Base-by-base conservation (phyloP, 2,797 vertebrate genomes). In the Tokudaia muenninki region DNA sequence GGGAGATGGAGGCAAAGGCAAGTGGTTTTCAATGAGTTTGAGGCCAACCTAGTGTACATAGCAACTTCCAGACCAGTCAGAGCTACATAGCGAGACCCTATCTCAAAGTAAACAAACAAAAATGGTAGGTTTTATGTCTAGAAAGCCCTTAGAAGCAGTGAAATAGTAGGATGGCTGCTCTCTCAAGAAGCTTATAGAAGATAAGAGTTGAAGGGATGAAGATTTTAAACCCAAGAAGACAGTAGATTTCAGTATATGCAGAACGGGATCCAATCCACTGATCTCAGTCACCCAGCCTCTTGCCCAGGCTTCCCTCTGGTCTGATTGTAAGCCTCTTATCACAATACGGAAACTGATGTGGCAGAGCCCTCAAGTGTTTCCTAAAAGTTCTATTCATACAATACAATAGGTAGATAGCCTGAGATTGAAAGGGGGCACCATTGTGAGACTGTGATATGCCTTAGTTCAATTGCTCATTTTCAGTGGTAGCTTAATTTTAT, bases 381-480 rank as follows among this genome's bases (percentile, higher is more conserved):
- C 29, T 61, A 55, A 89, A 82, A 65, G 5, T 37, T 87, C 21
- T 47, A 92, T 31, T 79, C 79, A 55, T n/a, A 78, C 10, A 89
- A 1, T 22, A 14, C 59, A 75, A 4, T 75, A 59, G 24, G 13
- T 59, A 4, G 16, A 17, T 87, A 74, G 34, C 47, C 70, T 81
- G 55, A 10, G 86, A 78, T 34, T 79, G 92, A 96, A 81, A 41
- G 16, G 19, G 10, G 22, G 83, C 83, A 88, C 29, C 50, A 19
- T 63, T 4, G 24, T 87, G 47, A 87, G 22, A 55, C 31, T 72
- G 8, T 80, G 55, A 16, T 75, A 17, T 50, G 50, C n/a, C 29
- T 74, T 70, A 24, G 26, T 67, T 91, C 90, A 44, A 81, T 19
- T 59, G 90, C 61, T 97, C 57, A 55, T 90, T 16, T 37, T 94